Conservation (phyloP, 2,113 vertebrate species). For the Suncus etruscus region DNA sequence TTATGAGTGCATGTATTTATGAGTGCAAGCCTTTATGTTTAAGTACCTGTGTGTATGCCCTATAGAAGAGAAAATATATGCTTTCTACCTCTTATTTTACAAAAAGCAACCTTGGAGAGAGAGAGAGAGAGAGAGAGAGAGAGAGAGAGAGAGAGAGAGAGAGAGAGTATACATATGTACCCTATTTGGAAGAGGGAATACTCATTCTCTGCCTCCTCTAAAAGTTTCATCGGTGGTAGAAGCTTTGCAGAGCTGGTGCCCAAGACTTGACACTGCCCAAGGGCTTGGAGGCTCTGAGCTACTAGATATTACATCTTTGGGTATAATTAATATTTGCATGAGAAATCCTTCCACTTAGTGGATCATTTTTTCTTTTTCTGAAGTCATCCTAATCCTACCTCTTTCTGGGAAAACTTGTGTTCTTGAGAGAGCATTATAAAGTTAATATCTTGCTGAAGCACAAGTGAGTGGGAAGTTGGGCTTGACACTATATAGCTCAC, state of each 20-base stretch:
- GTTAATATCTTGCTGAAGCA: background rate
- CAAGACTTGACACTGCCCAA: slow-evolving; percentile 21
- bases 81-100: background rate
- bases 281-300: background rate
- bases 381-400: slow-evolving; percentile 41
- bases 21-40: no score
- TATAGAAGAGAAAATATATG: background rate
- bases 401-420: background rate
- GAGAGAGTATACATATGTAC: no score
- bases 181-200: background rate
- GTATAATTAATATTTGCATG: slow-evolving; percentile 74
- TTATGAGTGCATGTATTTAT: no score
- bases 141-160: no score
- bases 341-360: slow-evolving; percentile 53
- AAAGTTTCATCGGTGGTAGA: slow-evolving; percentile 56
- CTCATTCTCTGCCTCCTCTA: background rate
- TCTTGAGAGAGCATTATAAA: background rate
- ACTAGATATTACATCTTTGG: slow-evolving; percentile 67
- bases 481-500: background rate
- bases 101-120: no score
- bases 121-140: no score
- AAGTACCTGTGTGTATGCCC: background rate
- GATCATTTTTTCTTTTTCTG: slow-evolving; percentile 13
- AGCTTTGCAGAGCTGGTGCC: slow-evolving; percentile 47
- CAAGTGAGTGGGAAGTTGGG: background rate